phyloP scores from a whole-genome alignment of 2,113 vertebrate species.

The Solea solea region DNA sequence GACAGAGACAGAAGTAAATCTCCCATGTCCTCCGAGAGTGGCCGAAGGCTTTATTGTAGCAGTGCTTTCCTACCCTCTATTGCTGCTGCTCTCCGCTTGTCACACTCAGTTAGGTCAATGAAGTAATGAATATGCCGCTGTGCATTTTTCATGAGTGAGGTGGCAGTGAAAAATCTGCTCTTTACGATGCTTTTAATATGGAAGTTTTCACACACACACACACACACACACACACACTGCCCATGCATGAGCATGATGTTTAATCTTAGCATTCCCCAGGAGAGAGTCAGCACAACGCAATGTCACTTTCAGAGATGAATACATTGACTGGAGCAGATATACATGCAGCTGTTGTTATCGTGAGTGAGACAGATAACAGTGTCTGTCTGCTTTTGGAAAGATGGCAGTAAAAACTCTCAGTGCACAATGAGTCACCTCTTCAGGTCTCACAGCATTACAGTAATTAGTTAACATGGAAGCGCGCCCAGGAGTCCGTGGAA shows the following conservation, averaged over 20 bases:
- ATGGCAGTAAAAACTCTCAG: conserved; percentile 2
- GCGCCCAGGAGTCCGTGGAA: background rate
- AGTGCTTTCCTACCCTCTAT: conserved; percentile 68
- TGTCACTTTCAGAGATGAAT: conserved; percentile 71
- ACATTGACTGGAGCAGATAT: conserved; percentile 57
- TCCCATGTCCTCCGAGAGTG: conserved; percentile 70
- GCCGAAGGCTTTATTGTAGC: conserved; percentile 64
- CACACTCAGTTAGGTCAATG: conserved; percentile 79
- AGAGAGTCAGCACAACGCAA: conserved; percentile 66
- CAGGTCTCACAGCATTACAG: conserved; percentile 40
- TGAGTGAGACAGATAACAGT: conserved; percentile 18
- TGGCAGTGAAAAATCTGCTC: conserved; percentile 69
- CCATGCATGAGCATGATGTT: conserved; percentile 61
- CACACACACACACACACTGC: conserved; percentile 47
- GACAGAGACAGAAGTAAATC: conserved; percentile 44
- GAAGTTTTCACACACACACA: conserved; percentile 68
- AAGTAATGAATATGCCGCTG: conserved; percentile 77
- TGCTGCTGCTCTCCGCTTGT: conserved; percentile 73
- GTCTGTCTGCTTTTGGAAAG: conserved; percentile 10
- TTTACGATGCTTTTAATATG: conserved; percentile 73
- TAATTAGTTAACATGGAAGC: conserved; percentile 34
- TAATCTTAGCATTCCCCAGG: conserved; percentile 66
- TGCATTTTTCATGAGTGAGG: conserved; percentile 79
- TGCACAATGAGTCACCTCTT: conserved; percentile 29
- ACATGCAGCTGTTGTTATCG: conserved; percentile 61